These are phyloP conservation scores for Podilymbus podiceps DNA, from an alignment of 2,113 vertebrate species.

Conservation along the genomic window DNA sequence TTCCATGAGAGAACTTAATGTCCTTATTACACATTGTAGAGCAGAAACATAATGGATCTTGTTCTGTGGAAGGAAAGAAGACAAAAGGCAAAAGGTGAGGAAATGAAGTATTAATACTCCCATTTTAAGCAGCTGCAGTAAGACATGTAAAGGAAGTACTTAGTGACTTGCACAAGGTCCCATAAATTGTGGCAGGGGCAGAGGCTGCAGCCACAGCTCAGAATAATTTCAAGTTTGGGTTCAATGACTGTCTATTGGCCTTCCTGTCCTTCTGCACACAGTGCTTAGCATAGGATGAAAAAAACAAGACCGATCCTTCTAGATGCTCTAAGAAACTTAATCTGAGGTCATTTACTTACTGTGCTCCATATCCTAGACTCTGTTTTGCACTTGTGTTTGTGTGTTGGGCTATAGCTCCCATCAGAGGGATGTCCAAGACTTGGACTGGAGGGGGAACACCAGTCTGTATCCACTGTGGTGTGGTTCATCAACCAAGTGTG, in stretches of 20 bases:
- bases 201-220: background rate
- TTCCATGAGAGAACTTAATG: background rate
- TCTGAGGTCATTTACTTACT: background rate
- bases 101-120: background rate
- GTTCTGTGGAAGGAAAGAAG: background rate
- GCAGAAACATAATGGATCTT: background rate
- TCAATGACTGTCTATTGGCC: background rate
- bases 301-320: fast-evolving
- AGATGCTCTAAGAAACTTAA: background rate
- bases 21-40: background rate
- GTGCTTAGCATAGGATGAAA: background rate
- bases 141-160: background rate
- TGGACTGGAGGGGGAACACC: background rate
- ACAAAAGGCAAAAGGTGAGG: background rate
- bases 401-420: background rate
- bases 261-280: background rate
- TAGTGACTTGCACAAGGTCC: background rate
- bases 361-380: background rate
- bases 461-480: background rate
- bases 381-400: background rate
- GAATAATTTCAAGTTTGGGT: background rate
- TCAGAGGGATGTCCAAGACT: too few species aligned
- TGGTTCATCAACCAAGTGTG: background rate
- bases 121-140: background rate
- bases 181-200: background rate